A percentile compares a stretch with the other conserved stretches of the same genome.
Evolutionary conservation across 2,113 vertebrate genomes (phyloP).

Genomic region (Scophthalmus maximus): DNA sequence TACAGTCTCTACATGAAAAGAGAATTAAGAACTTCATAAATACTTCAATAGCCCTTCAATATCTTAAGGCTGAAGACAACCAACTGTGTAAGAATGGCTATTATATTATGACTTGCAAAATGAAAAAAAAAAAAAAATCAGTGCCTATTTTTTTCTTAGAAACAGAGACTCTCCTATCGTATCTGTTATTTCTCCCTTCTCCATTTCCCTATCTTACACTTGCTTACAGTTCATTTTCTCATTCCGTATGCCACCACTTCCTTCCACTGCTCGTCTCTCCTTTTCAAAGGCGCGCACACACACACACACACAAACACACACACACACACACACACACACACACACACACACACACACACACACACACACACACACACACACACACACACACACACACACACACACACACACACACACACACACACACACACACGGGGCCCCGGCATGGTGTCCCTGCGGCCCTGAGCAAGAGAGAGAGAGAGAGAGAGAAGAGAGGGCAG

Average conservation of each 20-base stretch:
- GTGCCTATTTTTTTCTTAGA: slow-evolving; percentile 2
- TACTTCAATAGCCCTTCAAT: background rate
- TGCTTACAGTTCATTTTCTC: background rate
- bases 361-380: slow-evolving; percentile 26
- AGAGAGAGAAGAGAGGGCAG: slow-evolving; percentile 14
- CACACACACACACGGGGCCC: slow-evolving; percentile 12
- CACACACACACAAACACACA: slow-evolving; percentile 23
- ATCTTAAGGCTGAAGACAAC: slow-evolving; percentile 6
- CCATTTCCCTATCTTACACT: background rate
- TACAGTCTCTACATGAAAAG: background rate
- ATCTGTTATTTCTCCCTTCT: slow-evolving; percentile 17
- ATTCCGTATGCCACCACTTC: slow-evolving; percentile 10
- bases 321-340: slow-evolving; percentile 22
- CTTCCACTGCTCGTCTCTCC: background rate
- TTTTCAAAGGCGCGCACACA: slow-evolving; percentile 39
- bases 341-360: slow-evolving; percentile 20
- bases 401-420: slow-evolving; percentile 22
- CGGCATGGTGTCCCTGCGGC: slow-evolving; percentile 45
- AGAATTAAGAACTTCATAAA: background rate
- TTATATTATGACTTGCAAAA: background rate
- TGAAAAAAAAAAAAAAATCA: slow-evolving; percentile 18
- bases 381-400: slow-evolving; percentile 17
- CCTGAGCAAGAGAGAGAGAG: slow-evolving; percentile 41
- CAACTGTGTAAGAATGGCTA: background rate
- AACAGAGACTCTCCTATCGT: slow-evolving; percentile 8